These are phyloP conservation scores for Ceramica pisi DNA, from an alignment of 2,888 invertebrate species.

Conservation along the genomic window DNA sequence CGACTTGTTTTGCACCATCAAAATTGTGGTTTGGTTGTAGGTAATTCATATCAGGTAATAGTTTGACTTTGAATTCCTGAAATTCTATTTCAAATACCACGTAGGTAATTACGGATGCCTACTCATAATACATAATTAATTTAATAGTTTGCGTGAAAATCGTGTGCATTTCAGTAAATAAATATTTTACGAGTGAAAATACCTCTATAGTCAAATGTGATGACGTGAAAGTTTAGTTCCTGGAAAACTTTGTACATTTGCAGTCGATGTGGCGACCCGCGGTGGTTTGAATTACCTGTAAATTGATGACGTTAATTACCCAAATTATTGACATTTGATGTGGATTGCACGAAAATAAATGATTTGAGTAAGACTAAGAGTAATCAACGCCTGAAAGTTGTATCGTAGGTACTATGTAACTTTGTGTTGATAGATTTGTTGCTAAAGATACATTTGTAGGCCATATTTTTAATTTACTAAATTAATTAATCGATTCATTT, in stretches of 20 bases:
- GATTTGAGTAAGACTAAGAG: neutral
- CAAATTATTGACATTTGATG: neutral
- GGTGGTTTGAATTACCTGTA: constrained; percentile 83
- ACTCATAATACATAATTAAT: neutral
- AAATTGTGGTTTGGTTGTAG: too few relatives aligned
- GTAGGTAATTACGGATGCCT: neutral
- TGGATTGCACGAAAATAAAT: neutral
- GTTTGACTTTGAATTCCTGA: neutral
- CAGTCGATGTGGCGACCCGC: constrained; percentile 80
- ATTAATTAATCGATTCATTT: neutral
- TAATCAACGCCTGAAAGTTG: constrained; percentile 4
- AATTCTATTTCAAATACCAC: neutral
- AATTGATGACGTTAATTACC: constrained; percentile 29
- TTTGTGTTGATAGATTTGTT: neutral
- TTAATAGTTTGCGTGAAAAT: neutral
- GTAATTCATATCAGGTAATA: neutral
- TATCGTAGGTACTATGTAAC: neutral
- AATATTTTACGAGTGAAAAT: neutral
- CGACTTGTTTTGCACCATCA: too few relatives aligned
- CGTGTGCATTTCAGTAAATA: neutral
- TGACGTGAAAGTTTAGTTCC: constrained; percentile 80
- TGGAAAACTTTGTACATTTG: constrained; percentile 84
- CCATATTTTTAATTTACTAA: neutral
- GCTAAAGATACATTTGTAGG: constrained; percentile 20
- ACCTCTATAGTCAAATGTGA: constrained; percentile 85